Evolutionary conservation across 2,797 vertebrate genomes (phyloP).

Genomic region (Sebastes matsubarae): DNA sequence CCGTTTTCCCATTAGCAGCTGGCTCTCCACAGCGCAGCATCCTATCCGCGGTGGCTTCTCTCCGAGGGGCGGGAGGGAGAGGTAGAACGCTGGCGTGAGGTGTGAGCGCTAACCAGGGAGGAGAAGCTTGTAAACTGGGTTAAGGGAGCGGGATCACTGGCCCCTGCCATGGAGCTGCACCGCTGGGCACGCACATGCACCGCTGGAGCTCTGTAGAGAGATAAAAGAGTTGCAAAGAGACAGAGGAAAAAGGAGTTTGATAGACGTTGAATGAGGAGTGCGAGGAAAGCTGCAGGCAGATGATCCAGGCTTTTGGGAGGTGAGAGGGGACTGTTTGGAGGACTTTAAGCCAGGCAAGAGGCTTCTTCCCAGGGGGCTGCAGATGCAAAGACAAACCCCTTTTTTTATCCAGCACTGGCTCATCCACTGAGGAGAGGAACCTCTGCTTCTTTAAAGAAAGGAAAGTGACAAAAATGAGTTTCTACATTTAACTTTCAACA

Average conservation of each 20-base stretch:
- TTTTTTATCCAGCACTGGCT: conserved; percentile 17
- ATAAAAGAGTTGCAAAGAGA: conserved; percentile 56
- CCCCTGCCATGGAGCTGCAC: conserved; percentile 46
- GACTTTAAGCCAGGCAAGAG: conserved; percentile 24
- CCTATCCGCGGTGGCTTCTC: conserved; percentile 89
- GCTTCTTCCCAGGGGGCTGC: conserved; percentile 45
- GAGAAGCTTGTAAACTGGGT: conserved; percentile 76
- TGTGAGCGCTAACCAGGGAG: conserved; percentile 67
- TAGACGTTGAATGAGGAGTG: conserved; percentile 29
- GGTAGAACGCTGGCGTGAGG: conserved; percentile 76
- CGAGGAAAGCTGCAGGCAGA: conserved; percentile 42
- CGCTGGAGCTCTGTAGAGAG: conserved; percentile 37
- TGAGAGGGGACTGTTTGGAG: neutral
- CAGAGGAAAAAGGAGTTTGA: conserved; percentile 42
- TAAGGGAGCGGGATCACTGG: conserved; percentile 45
- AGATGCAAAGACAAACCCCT: conserved; percentile 45
- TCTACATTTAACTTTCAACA: conserved; percentile 27
- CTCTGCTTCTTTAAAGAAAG: conserved; percentile 3
- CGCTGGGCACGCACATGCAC: conserved; percentile 19
- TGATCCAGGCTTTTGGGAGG: conserved; percentile 24
- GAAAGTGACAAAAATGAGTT: conserved; percentile 19
- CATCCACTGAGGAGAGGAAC: conserved; percentile 4
- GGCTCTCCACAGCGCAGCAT: conserved; percentile 91
- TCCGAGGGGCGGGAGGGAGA: conserved; percentile 72
- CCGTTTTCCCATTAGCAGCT: conserved; percentile 87